Conservation (phyloP, 2,113 vertebrate species). For the Centropus unirufus region DNA sequence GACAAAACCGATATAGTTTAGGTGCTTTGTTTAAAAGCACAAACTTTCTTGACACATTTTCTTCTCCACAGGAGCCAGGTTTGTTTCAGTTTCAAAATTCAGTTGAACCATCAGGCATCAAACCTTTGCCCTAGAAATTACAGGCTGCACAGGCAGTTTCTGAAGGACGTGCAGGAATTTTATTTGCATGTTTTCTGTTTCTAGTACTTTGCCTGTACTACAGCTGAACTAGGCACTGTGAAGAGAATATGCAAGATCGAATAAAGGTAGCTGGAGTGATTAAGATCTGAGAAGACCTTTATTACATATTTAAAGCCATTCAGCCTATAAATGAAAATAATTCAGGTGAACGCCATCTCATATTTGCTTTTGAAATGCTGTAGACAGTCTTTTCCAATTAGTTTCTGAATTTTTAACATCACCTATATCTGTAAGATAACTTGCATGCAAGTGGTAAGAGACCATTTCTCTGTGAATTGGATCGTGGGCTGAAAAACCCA, state of each 20-base stretch:
- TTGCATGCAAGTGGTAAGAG: background rate
- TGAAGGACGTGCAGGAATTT: slow-evolving; percentile 23
- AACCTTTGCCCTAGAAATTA: slow-evolving; percentile 55
- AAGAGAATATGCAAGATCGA: background rate
- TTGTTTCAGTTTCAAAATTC: slow-evolving; percentile 47
- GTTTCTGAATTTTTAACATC: background rate
- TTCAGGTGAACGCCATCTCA: background rate
- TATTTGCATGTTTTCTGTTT: slow-evolving; percentile 46
- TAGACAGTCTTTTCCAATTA: background rate
- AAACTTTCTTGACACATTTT: slow-evolving; percentile 49
- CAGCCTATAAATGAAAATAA: background rate
- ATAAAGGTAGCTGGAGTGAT: background rate
- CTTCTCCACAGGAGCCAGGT: slow-evolving; percentile 36
- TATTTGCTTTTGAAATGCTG: background rate
- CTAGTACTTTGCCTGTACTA: background rate
- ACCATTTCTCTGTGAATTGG: background rate
- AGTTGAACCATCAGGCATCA: slow-evolving; percentile 31
- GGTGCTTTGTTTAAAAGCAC: slow-evolving; percentile 50
- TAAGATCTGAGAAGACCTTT: background rate
- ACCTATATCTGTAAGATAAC: background rate
- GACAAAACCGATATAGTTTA: slow-evolving; percentile 31
- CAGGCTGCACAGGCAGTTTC: slow-evolving; percentile 11
- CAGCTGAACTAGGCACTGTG: background rate
- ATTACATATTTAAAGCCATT: background rate
- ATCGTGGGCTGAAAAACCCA: background rate